A percentile compares a stretch with the other conserved stretches of the same genome.
Conservation (phyloP, 2,888 invertebrate genomes). For the Digitonthophagus gazella region DNA sequence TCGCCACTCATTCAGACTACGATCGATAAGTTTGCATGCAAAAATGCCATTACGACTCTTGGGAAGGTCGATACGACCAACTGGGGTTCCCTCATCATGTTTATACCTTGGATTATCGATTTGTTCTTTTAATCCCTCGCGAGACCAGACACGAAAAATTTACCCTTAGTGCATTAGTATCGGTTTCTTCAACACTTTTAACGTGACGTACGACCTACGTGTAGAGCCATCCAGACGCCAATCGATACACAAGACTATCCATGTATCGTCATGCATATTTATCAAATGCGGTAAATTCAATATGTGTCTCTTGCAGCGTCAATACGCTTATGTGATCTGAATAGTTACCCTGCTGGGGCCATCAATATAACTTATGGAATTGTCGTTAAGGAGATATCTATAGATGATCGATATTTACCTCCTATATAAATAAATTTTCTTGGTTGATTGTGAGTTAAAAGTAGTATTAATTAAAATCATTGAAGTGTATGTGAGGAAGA, state of each 20-base stretch:
- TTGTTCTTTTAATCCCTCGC: neutral
- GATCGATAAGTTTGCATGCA: slow-evolving; percentile 17
- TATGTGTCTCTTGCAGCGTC: slow-evolving; percentile 16
- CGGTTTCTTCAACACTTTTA: neutral
- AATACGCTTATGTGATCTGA: slow-evolving; percentile 15
- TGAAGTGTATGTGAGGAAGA: neutral
- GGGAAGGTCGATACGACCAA: slow-evolving; percentile 13
- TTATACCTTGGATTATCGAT: slow-evolving; percentile 4
- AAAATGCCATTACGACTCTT: slow-evolving; percentile 14
- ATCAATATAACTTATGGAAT: slow-evolving; percentile 16
- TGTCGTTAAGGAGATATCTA: slow-evolving; percentile 15
- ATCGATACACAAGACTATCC: neutral
- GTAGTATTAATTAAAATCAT: neutral
- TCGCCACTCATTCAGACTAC: neutral
- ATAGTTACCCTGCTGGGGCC: slow-evolving; percentile 10
- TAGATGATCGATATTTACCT: neutral
- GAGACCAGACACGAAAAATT: neutral
- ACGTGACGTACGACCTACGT: neutral
- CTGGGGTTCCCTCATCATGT: slow-evolving; percentile 8
- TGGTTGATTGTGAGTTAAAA: too few relatives aligned
- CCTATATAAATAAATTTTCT: too few relatives aligned
- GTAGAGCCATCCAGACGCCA: neutral
- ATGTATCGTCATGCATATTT: slow-evolving; percentile 10
- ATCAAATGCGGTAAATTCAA: slow-evolving; percentile 12
- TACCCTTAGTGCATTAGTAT: neutral